Evolutionary conservation across 2,797 vertebrate genomes (phyloP).

Genomic region (Darevskia nairensis): DNA sequence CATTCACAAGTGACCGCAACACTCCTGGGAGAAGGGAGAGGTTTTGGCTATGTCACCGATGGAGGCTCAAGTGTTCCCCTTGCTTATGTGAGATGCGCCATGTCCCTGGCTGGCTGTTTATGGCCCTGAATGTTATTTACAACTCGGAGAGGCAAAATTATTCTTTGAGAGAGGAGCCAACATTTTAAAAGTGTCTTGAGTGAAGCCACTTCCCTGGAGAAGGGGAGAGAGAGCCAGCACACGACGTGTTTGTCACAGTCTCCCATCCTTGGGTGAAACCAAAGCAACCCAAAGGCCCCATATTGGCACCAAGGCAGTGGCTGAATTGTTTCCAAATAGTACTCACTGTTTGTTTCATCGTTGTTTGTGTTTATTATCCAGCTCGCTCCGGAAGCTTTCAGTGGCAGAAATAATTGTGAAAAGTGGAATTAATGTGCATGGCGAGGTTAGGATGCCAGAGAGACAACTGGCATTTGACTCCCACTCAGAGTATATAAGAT

Average conservation of each 20-base stretch:
- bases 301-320: not conserved
- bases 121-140: not conserved
- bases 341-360: not conserved
- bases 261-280: not conserved
- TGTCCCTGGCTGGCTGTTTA: slow-evolving; percentile 37
- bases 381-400: not conserved
- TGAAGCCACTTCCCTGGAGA: slow-evolving; percentile 1
- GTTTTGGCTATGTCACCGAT: not conserved
- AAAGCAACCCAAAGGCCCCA: not conserved
- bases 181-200: not conserved
- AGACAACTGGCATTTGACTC: not conserved
- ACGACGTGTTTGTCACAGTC: not conserved
- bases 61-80: accelerated
- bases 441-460: not conserved
- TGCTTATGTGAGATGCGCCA: not conserved
- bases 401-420: slow-evolving; percentile 67
- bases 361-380: slow-evolving; percentile 41
- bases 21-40: not conserved
- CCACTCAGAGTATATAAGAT: not conserved
- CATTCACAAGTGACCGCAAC: slow-evolving; percentile 20
- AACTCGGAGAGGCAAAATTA: accelerated
- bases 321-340: not conserved
- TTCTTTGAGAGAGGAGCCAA: not conserved
- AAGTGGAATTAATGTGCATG: slow-evolving; percentile 1
- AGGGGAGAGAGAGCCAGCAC: not conserved